A percentile compares a stretch with the other conserved stretches of the same genome.
These are phyloP conservation scores for Calliphora vomitoria DNA, from an alignment of 2,888 invertebrate genomes.

Conservation along the genomic window DNA sequence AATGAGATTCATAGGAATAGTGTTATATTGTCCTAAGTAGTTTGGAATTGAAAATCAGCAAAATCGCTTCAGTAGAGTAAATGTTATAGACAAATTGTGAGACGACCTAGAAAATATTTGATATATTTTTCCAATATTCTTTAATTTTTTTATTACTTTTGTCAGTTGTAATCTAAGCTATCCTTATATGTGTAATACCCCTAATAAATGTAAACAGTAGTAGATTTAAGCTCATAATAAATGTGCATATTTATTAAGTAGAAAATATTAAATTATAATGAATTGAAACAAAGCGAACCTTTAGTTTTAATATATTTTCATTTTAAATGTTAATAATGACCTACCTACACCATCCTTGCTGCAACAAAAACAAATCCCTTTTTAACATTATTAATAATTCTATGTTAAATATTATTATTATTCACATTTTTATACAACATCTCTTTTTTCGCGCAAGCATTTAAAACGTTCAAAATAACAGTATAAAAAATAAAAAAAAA, in stretches of 20 bases:
- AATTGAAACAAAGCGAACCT: not conserved
- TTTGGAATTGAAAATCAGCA: too few species aligned
- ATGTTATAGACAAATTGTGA: too few species aligned
- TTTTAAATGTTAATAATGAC: not conserved
- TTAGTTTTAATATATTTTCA: slow-evolving; percentile 1
- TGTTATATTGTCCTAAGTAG: too few species aligned
- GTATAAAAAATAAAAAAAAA: slow-evolving; percentile 6
- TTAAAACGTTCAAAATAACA: slow-evolving; percentile 3
- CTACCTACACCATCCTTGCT: not conserved
- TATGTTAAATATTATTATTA: not conserved
- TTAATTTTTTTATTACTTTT: too few species aligned
- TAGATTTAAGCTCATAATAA: not conserved
- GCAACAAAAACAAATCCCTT: not conserved
- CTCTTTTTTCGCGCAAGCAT: not conserved
- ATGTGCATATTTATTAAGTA: not conserved
- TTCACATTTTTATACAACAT: not conserved
- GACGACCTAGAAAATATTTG: too few species aligned
- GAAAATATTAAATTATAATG: not conserved
- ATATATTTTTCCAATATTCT: too few species aligned
- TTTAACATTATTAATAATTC: slow-evolving; percentile 15
- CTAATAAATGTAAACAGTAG: not conserved
- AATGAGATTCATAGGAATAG: too few species aligned
- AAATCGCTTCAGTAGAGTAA: too few species aligned
- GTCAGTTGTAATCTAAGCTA: not conserved
- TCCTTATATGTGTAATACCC: not conserved